Evolutionary conservation across 2,888 invertebrate genomes (phyloP).

Genomic region (Diogma glabrata): DNA sequence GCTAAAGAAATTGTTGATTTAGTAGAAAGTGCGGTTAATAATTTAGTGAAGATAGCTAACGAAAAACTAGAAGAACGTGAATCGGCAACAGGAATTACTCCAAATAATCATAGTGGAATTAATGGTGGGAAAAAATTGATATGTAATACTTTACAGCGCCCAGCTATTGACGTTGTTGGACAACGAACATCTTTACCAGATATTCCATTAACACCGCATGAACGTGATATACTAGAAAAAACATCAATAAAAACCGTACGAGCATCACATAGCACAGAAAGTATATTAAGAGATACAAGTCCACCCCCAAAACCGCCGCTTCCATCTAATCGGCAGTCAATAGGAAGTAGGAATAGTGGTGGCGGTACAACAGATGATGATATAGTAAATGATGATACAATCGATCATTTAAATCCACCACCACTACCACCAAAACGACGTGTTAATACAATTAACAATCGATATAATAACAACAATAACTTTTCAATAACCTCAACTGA

Average conservation of each 20-base stretch:
- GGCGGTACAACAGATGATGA: conserved; percentile 15
- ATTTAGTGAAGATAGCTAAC: conserved; percentile 64
- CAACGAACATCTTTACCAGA: conserved; percentile 63
- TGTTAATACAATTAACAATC: conserved; percentile 38
- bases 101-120: too few relatives aligned
- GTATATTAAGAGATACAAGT: conserved; percentile 57
- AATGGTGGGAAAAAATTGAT: conserved; percentile 21
- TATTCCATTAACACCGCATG: conserved; percentile 66
- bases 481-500: conserved; percentile 22
- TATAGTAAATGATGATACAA: conserved; percentile 29
- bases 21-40: conserved; percentile 62
- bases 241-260: conserved; percentile 47
- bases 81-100: conserved; percentile 20
- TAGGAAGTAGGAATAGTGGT: not conserved
- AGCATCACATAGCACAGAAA: conserved; percentile 72
- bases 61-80: conserved; percentile 63
- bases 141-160: conserved; percentile 28
- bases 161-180: conserved; percentile 37
- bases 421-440: conserved; percentile 67
- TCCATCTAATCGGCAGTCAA: conserved; percentile 27
- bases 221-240: conserved; percentile 36
- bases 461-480: conserved; percentile 26
- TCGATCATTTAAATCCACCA: conserved; percentile 57
- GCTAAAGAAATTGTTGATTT: conserved; percentile 56
- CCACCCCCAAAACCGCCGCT: conserved; percentile 85